Evolutionary conservation across 92 coral and sea anemone genomes (phyloP).

Genomic region (Plumapathes pennacea): DNA sequence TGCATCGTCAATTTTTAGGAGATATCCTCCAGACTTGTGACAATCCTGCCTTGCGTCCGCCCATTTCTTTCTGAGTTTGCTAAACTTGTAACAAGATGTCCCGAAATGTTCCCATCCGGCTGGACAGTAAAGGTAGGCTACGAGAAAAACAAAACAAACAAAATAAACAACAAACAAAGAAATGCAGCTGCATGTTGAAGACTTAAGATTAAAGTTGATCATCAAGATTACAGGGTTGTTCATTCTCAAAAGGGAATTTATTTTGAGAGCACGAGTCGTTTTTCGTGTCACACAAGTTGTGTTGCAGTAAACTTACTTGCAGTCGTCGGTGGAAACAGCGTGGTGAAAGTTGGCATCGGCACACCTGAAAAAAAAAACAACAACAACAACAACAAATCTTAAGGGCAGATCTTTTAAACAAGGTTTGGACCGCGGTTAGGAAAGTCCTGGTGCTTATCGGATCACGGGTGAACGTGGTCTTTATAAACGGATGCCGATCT

Average conservation of each 20-base stretch:
- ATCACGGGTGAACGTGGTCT: too few species aligned
- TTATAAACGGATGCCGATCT: too few species aligned
- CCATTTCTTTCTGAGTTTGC: conserved; percentile 59
- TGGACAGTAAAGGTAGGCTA: conserved; percentile 79
- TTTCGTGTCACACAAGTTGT: too few species aligned
- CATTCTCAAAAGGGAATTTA: too few species aligned
- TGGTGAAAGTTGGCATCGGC: conserved; percentile 51
- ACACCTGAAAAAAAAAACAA: conserved; percentile 23
- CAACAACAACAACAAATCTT: background rate
- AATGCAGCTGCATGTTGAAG: too few species aligned
- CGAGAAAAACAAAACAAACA: background rate
- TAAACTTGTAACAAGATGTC: conserved; percentile 85
- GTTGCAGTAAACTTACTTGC: conserved; percentile 24
- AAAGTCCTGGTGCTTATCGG: too few species aligned
- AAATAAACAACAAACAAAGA: too few species aligned
- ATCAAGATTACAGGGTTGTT: too few species aligned
- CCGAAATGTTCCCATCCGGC: conserved; percentile 82
- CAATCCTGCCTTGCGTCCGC: conserved; percentile 72
- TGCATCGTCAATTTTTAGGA: conserved; percentile 74
- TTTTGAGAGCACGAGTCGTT: too few species aligned
- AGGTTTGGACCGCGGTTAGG: too few species aligned
- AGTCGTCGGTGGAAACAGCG: conserved; percentile 56
- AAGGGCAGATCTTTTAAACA: too few species aligned
- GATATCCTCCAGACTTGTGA: conserved; percentile 83
- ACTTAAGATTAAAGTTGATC: too few species aligned